Conservation (phyloP, 2,888 invertebrate genomes). For the Portevinia maculata region DNA sequence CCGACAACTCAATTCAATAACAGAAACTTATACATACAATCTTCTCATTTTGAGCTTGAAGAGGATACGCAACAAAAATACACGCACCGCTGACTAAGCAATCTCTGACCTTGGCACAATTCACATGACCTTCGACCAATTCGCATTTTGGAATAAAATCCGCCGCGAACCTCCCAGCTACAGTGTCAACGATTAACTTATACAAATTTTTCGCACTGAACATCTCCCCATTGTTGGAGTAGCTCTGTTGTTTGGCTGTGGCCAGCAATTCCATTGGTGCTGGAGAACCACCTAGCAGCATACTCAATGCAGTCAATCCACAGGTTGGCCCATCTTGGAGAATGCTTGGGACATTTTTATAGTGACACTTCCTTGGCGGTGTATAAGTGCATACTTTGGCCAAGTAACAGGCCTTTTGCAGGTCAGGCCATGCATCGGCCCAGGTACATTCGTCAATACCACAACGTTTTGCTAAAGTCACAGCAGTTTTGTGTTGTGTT, state of each 20-base stretch:
- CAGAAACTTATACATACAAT: too few relatives aligned
- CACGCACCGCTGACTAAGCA: conserved; percentile 82
- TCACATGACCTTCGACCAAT: conserved; percentile 82
- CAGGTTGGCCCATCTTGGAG: conserved; percentile 88
- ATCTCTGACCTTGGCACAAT: conserved; percentile 82
- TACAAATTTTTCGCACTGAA: conserved; percentile 90
- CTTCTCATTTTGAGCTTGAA: conserved; percentile 66
- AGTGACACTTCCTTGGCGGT: conserved; percentile 84
- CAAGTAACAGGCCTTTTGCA: conserved; percentile 85
- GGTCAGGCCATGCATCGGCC: conserved; percentile 84
- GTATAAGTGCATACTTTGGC: conserved; percentile 84
- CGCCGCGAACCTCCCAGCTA: conserved; percentile 44
- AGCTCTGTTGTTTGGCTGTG: conserved; percentile 86
- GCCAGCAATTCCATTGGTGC: conserved; percentile 85
- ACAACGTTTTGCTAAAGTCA: conserved; percentile 35
- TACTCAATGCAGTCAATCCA: conserved; percentile 93
- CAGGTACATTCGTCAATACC: conserved; percentile 84
- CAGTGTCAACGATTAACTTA: conserved; percentile 80
- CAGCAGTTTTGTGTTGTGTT: conserved; percentile 7
- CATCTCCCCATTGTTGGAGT: conserved; percentile 94
- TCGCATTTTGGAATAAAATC: conserved; percentile 74
- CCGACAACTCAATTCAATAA: too few relatives aligned
- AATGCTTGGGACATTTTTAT: conserved; percentile 80
- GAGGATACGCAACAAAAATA: conserved; percentile 85
- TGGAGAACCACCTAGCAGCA: conserved; percentile 87